Conservation (phyloP, 2,113 vertebrate species). For the Podarcis raffonei region DNA sequence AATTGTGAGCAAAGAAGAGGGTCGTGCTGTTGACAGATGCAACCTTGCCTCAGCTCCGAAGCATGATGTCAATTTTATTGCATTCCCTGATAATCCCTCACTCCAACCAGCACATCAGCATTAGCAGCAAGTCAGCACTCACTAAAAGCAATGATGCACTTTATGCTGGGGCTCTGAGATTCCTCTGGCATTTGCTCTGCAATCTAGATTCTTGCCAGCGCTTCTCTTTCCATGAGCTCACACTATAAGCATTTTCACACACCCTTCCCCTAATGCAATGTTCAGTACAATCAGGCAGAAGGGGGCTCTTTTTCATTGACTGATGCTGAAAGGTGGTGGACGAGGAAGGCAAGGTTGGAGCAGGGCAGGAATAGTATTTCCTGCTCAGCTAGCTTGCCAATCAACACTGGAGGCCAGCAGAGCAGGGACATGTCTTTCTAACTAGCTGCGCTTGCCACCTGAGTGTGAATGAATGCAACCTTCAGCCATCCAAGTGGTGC, state of each 20-base stretch:
- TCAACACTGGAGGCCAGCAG: not conserved
- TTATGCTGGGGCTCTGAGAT: not conserved
- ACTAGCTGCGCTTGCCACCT: not conserved
- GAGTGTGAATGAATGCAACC: not conserved
- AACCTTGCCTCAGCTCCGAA: slow-evolving; percentile 2
- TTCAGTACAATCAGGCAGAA: not conserved
- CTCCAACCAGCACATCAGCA: not conserved
- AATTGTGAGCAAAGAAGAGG: slow-evolving; percentile 1
- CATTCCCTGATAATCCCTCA: slow-evolving; percentile 20
- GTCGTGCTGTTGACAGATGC: not conserved
- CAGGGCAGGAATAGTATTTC: not conserved
- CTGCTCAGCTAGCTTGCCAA: not conserved
- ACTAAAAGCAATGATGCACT: not conserved
- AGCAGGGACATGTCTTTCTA: not conserved
- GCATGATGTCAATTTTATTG: slow-evolving; percentile 18
- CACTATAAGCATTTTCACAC: slow-evolving; percentile 11
- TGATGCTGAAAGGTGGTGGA: not conserved
- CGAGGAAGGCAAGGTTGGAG: not conserved
- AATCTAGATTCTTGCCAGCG: not conserved
- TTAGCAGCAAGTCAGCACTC: not conserved
- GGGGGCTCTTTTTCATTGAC: slow-evolving; percentile 16
- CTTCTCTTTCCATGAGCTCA: slow-evolving; percentile 31
- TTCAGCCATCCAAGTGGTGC: not conserved
- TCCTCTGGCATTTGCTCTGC: slow-evolving; percentile 17
- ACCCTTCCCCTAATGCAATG: not conserved